A percentile compares a stretch with the other conserved stretches of the same genome.
phyloP scores from a whole-genome alignment of 2,113 vertebrate species.

The Eulacestoma nigropectus region DNA sequence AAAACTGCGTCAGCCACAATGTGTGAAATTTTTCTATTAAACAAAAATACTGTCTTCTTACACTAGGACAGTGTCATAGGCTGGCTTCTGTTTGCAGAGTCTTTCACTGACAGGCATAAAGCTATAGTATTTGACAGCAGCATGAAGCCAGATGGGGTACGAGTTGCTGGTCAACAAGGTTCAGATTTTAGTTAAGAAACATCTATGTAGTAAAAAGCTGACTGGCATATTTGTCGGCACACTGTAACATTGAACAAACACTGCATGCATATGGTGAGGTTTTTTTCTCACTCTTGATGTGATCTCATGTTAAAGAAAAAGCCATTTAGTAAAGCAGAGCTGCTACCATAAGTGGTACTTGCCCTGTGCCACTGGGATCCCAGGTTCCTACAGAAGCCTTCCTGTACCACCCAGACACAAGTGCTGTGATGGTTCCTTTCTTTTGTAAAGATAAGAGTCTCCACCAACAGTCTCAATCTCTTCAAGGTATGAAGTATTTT shows the following conservation, averaged over 20 bases:
- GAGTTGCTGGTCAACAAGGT: not conserved
- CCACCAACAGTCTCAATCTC: not conserved
- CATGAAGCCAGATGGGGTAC: not conserved
- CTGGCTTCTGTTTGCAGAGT: not conserved
- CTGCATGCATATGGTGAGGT: not conserved
- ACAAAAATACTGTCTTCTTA: constrained; percentile 12
- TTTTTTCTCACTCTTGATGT: not conserved
- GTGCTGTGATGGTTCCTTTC: not conserved
- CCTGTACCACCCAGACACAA: not conserved
- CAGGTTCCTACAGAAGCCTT: not conserved
- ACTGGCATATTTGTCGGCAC: constrained; percentile 16
- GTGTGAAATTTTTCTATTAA: not conserved
- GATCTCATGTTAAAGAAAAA: not conserved
- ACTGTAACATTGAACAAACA: not conserved
- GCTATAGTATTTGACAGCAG: not conserved
- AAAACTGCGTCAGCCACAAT: not conserved
- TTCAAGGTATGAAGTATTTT: not conserved
- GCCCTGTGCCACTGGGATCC: not conserved
- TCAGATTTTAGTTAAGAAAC: not conserved
- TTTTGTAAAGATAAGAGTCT: not conserved
- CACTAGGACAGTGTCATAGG: not conserved
- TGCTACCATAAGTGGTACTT: not conserved
- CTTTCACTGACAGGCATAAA: not conserved
- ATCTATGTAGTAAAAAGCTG: not conserved
- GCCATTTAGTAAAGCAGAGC: not conserved